phyloP scores from a whole-genome alignment of 1,140 invertebrate genomes.

The Spodoptera litura region DNA sequence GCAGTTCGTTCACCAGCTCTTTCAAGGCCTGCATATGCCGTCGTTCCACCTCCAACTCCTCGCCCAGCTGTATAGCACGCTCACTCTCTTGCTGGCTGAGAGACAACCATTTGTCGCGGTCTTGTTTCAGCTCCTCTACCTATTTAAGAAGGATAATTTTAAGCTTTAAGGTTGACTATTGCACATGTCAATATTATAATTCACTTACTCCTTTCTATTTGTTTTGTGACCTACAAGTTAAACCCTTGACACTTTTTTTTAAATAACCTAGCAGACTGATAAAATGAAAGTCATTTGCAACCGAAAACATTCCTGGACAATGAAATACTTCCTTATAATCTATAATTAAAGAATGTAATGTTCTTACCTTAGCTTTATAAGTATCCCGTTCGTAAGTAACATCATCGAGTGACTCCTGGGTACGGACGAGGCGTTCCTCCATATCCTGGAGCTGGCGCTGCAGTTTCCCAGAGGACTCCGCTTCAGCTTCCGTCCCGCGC shows the following conservation, averaged over 20 bases:
- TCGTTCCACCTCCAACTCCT: conserved; percentile 69
- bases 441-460: conserved; percentile 67
- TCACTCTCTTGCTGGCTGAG: conserved; percentile 67
- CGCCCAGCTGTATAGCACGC: conserved; percentile 57
- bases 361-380: conserved; percentile 71
- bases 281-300: too few species aligned
- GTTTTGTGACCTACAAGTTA: too few species aligned
- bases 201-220: too few species aligned
- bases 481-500: conserved; percentile 48
- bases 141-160: conserved; percentile 35
- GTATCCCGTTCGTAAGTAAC: conserved; percentile 71
- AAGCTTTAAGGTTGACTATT: too few species aligned
- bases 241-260: too few species aligned
- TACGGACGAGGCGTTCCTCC: conserved; percentile 65
- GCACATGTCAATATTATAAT: too few species aligned
- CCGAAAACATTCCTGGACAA: too few species aligned
- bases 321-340: too few species aligned
- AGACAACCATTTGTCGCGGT: conserved; percentile 72
- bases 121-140: conserved; percentile 71
- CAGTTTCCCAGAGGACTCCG: conserved; percentile 59
- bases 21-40: conserved; percentile 58
- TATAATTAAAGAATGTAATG: too few species aligned
- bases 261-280: too few species aligned
- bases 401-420: conserved; percentile 71
- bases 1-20: conserved; percentile 70